Conservation (phyloP, 2,113 vertebrate genomes). For the Heloderma charlesbogerti region DNA sequence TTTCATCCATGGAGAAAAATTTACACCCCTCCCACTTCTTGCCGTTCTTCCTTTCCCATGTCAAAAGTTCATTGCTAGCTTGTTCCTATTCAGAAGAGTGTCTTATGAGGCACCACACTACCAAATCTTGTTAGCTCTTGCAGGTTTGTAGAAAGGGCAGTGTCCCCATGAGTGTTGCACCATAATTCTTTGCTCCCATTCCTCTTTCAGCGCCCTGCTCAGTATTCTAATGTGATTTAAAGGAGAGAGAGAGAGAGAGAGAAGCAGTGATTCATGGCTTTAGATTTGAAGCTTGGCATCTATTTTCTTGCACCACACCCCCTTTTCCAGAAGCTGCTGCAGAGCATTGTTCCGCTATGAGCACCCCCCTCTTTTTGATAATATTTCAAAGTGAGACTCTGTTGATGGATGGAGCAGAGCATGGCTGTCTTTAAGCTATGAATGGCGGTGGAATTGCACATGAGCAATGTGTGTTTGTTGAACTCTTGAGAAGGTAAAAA, state of each 20-base stretch:
- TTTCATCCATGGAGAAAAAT: neutral
- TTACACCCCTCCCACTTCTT: neutral
- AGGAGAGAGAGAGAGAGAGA: neutral
- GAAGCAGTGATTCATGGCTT: neutral
- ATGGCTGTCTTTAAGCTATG: neutral
- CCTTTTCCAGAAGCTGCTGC: neutral
- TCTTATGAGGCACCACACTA: no score
- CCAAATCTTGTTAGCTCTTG: neutral
- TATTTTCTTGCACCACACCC: neutral
- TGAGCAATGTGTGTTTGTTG: neutral
- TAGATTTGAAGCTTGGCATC: neutral
- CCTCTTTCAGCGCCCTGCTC: neutral
- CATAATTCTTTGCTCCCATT: neutral
- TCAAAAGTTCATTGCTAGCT: neutral
- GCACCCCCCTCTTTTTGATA: neutral
- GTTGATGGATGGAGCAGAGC: neutral
- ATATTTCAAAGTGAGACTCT: neutral
- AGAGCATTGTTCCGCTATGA: neutral
- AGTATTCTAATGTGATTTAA: neutral
- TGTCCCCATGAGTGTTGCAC: neutral
- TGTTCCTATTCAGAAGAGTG: fast-evolving
- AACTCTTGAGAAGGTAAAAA: no score
- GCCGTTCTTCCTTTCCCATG: fast-evolving
- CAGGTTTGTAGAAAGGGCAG: neutral
- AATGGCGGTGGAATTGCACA: neutral